Evolutionary conservation across 2,113 vertebrate genomes (phyloP).

Genomic region (Cephalopholis sonnerati): DNA sequence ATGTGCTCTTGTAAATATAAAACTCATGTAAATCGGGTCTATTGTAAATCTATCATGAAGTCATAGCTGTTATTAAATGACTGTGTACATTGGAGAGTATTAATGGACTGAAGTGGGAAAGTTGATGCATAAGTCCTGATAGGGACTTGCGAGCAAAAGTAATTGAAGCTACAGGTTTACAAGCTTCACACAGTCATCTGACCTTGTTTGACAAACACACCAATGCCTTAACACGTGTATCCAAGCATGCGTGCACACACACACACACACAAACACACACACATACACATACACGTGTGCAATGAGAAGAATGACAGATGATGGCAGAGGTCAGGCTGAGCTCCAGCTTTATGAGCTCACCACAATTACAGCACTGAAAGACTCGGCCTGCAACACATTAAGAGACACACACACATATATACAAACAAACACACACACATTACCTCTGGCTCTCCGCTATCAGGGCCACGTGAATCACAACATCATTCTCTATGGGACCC

Average conservation of each 20-base stretch:
- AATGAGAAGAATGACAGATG: constrained; percentile 37
- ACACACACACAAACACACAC: too few species aligned
- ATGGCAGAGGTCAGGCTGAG: constrained; percentile 57
- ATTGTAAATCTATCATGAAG: constrained; percentile 3
- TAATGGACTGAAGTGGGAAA: background rate
- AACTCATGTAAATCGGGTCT: background rate
- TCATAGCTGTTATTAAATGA: accelerated
- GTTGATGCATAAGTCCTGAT: constrained; percentile 1
- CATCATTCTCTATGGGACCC: constrained; percentile 97
- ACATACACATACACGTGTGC: background rate
- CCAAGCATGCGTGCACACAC: background rate
- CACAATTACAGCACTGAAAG: constrained; percentile 26
- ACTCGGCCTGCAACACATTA: constrained; percentile 22
- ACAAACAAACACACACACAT: constrained; percentile 6
- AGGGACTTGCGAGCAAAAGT: constrained; percentile 1
- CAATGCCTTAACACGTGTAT: background rate
- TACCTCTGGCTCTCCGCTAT: constrained; percentile 99
- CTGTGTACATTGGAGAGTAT: background rate
- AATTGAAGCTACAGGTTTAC: constrained; percentile 61
- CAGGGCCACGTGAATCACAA: constrained; percentile 93
- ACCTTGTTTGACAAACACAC: constrained; percentile 53
- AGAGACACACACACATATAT: constrained; percentile 3
- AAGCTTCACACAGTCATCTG: constrained; percentile 34
- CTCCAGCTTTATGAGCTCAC: constrained; percentile 40
- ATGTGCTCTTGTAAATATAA: background rate